Conservation (phyloP, 2,888 invertebrate species). For the Euzophera pinguis region DNA sequence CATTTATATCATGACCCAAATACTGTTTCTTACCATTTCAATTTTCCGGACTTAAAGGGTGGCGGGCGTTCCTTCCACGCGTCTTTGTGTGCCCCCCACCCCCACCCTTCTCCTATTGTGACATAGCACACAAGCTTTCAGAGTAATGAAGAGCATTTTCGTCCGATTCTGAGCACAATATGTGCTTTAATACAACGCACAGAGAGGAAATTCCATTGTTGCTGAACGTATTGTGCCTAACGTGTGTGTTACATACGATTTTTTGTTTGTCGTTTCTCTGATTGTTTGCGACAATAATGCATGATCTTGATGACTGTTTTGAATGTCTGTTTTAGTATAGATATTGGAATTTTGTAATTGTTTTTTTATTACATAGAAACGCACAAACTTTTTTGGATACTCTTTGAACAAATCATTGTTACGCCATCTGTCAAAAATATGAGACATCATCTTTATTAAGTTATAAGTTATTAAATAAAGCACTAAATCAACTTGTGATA, state of each 20-base stretch:
- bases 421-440: too few relatives aligned
- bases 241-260: constrained; percentile 65
- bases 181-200: constrained; percentile 73
- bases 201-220: constrained; percentile 75
- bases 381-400: too few relatives aligned
- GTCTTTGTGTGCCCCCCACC: constrained; percentile 56
- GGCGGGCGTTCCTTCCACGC: constrained; percentile 62
- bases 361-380: too few relatives aligned
- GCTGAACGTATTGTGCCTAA: constrained; percentile 58
- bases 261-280: constrained; percentile 61
- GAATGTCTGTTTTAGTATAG: constrained; percentile 4
- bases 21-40: constrained; percentile 77
- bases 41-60: constrained; percentile 76
- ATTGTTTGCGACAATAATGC: constrained; percentile 59
- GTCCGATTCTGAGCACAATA: constrained; percentile 77
- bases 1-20: constrained; percentile 78
- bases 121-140: constrained; percentile 79
- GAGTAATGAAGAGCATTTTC: constrained; percentile 81
- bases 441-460: too few relatives aligned
- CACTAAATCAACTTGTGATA: too few relatives aligned
- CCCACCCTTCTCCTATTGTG: constrained; percentile 65
- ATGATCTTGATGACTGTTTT: constrained; percentile 25
- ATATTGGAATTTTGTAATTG: background rate
- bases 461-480: too few relatives aligned
- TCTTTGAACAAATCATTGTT: too few relatives aligned